Base-by-base conservation (phyloP, 2,113 vertebrate genomes). In the Lophotis ruficrista region DNA sequence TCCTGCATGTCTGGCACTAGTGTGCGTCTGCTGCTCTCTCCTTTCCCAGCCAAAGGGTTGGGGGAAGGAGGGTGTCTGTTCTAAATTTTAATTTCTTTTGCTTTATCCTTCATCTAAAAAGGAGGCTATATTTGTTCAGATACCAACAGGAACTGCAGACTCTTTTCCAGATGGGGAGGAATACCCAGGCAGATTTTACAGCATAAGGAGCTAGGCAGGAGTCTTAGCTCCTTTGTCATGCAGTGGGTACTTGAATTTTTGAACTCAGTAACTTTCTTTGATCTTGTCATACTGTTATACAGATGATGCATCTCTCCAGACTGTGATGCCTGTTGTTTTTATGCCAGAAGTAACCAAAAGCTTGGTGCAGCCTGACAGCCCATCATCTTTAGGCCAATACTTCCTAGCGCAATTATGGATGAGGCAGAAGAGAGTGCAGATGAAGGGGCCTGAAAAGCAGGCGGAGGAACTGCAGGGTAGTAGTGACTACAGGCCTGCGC, bases 321-420 rank as follows among this genome's bases (percentile, higher is more conserved):
- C 25, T 43, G 19, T 77, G 60, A 54, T 70, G 18, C 60, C 41
- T 83, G 23, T 45, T 45, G 33, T 4, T 66, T 84, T 87, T 60
- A 33, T 64, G 28, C 33, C 30, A 27, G 41, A 66, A 45, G 27
- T 75, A 60, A 60, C 47, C 12, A 56, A 73, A 50, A 89, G 31
- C 20, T 76, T 30, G 37, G 28, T 62, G 51, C 28, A 70, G 28
- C 27, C 47, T n/a, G 8, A 8, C 8, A 77, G 53, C 31, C 30
- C 35, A 7, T 3, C 5, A 51, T 28, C 48, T 56, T 82, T 35
- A 76, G 38, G 51, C 14, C 35, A 60, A 18, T 25, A 8, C 6
- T n/a, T 83, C 20, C 6, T 2, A 51, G 51, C 0, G 0, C 54
- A 58, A 9, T 35, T 51, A 43, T 5, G 0, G 3, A 25, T 64